These are phyloP conservation scores for Danionella dracula DNA, from an alignment of 2,797 vertebrate species.

Conservation along the genomic window DNA sequence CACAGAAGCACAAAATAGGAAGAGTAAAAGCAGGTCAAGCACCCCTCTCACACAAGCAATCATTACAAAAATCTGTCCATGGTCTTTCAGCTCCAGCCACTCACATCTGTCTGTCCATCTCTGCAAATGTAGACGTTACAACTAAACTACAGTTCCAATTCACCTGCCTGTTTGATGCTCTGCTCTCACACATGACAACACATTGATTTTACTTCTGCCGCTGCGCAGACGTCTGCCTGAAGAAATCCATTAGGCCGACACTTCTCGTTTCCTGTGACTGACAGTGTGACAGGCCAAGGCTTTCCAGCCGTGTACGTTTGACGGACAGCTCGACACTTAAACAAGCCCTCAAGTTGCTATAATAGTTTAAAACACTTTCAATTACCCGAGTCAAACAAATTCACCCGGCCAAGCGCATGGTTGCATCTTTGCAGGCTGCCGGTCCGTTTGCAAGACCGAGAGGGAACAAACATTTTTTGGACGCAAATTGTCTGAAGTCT, in stretches of 20 bases:
- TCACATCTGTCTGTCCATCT: constrained; percentile 64
- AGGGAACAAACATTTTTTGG: not conserved
- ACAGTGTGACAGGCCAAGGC: constrained; percentile 96
- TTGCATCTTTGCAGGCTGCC: constrained; percentile 59
- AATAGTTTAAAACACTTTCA: constrained; percentile 99
- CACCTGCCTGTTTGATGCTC: constrained; percentile 88
- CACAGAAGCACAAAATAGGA: constrained; percentile 20
- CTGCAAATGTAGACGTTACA: constrained; percentile 60
- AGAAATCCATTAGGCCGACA: constrained; percentile 99
- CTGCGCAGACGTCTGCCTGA: constrained; percentile 81
- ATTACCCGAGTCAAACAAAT: constrained; percentile 99
- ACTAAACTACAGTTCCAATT: constrained; percentile 83
- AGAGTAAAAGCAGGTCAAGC: constrained; percentile 50
- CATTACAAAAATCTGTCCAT: constrained; percentile 63
- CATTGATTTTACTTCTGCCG: constrained; percentile 93
- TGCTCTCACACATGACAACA: constrained; percentile 91
- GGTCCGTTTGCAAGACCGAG: constrained; percentile 55
- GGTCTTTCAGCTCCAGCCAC: constrained; percentile 37
- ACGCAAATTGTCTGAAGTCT: too few relatives aligned
- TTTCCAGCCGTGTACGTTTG: constrained; percentile 87
- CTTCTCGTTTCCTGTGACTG: constrained; percentile 99
- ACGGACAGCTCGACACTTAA: constrained; percentile 99
- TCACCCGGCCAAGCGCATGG: constrained; percentile 66
- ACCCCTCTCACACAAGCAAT: constrained; percentile 65
- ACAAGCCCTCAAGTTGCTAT: constrained; percentile 99